These are phyloP conservation scores for Anguilla japonica DNA, from an alignment of 2,113 vertebrate genomes.

Conservation along the genomic window DNA sequence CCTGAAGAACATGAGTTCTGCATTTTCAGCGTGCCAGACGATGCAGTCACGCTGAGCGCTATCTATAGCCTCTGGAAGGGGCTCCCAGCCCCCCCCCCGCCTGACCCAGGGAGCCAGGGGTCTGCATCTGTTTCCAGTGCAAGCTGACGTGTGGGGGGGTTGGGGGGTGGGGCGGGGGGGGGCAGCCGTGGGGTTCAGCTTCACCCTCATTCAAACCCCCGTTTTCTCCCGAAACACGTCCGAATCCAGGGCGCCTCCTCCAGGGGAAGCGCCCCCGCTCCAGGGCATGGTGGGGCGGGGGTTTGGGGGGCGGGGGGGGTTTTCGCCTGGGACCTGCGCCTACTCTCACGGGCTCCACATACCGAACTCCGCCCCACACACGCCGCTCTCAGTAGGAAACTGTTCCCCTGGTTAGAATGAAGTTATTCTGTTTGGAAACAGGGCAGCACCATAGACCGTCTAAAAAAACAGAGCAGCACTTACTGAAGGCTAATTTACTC, in stretches of 20 bases:
- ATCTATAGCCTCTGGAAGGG: neutral
- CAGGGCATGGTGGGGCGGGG: neutral
- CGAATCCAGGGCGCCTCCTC: neutral
- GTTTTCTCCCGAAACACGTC: neutral
- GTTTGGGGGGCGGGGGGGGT: neutral
- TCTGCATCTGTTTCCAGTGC: conserved; percentile 19
- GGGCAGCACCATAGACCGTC: neutral
- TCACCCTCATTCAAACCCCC: neutral
- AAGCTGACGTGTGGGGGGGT: neutral
- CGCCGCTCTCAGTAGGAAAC: neutral
- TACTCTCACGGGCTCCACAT: neutral
- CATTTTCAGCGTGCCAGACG: neutral
- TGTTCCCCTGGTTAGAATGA: neutral
- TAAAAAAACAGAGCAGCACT: neutral
- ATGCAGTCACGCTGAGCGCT: neutral
- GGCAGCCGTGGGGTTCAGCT: neutral
- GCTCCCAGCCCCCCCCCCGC: neutral
- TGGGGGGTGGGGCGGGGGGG: no score
- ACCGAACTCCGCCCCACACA: neutral
- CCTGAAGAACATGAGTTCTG: neutral
- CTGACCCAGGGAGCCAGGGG: neutral
- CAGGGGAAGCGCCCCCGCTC: neutral
- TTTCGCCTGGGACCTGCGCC: neutral
- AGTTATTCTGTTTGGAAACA: conserved; percentile 9
- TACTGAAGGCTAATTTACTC: neutral